Evolutionary conservation across 2,888 invertebrate genomes (phyloP).

Genomic region (Harpalus rubripes): DNA sequence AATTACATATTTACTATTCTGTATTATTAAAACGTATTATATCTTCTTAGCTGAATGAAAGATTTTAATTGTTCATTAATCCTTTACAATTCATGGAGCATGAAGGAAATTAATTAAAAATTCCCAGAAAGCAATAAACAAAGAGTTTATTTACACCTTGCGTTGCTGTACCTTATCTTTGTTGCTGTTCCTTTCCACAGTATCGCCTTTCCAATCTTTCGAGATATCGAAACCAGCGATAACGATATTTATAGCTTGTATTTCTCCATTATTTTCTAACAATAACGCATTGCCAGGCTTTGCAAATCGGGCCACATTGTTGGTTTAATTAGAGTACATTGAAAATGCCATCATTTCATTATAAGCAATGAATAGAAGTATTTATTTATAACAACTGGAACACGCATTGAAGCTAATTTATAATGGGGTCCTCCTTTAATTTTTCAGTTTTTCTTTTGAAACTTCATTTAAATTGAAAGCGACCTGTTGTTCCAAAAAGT

Average conservation of each 20-base stretch:
- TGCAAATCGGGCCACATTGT: not conserved
- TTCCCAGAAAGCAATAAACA: constrained; percentile 51
- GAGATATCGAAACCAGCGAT: constrained; percentile 15
- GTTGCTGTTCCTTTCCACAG: constrained; percentile 5
- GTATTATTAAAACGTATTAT: not conserved
- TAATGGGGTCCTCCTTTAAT: too few relatives aligned
- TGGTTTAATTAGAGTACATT: not conserved
- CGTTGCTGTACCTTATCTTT: constrained; percentile 7
- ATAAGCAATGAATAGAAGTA: not conserved
- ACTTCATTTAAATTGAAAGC: too few relatives aligned
- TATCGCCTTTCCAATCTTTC: constrained; percentile 22
- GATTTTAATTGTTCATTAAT: constrained; percentile 52
- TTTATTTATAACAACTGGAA: not conserved
- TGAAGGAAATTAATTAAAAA: constrained; percentile 54
- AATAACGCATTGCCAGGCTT: not conserved
- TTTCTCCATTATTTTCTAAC: not conserved
- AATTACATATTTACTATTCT: not conserved
- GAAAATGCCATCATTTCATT: not conserved
- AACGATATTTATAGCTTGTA: constrained; percentile 15
- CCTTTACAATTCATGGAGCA: constrained; percentile 51
- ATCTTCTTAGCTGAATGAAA: constrained; percentile 2
- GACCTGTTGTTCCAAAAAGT: too few relatives aligned
- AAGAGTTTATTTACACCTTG: constrained; percentile 42
- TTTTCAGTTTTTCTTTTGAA: too few relatives aligned
- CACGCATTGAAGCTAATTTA: too few relatives aligned